Conservation (phyloP, 2,888 invertebrate genomes). For the Temnothorax unifasciatus region DNA sequence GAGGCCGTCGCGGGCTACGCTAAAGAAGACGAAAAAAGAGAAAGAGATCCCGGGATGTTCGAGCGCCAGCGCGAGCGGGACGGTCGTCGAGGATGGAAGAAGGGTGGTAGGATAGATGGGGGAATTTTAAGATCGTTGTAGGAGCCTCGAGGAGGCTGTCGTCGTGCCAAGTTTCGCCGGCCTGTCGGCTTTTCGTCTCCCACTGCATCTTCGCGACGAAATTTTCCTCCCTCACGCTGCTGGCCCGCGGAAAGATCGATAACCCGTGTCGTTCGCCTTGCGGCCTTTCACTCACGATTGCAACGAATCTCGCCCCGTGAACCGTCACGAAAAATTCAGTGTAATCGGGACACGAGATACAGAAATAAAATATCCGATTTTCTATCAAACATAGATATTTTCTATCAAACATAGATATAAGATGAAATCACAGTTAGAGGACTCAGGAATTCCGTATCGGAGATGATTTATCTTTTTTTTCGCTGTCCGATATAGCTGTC, state of each 20-base stretch:
- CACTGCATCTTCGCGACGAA: conserved; percentile 63
- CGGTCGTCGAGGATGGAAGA: not conserved
- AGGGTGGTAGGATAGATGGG: conserved; percentile 12
- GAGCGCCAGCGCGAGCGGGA: conserved; percentile 42
- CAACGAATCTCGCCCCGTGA: conserved; percentile 63
- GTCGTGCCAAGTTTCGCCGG: conserved; percentile 57
- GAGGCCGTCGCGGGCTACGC: conserved; percentile 13
- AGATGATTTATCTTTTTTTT: not conserved
- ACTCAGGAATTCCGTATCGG: not conserved
- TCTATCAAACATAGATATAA: conserved; percentile 4
- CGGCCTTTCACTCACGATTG: conserved; percentile 63
- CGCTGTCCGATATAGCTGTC: not conserved
- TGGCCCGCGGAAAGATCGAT: conserved; percentile 68
- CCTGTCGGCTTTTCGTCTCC: conserved; percentile 56
- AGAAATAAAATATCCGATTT: not conserved
- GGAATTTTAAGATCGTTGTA: conserved; percentile 48
- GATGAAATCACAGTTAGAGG: not conserved
- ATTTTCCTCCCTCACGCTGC: conserved; percentile 58
- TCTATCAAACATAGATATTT: not conserved
- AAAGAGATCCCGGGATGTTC: conserved; percentile 1
- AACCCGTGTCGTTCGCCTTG: conserved; percentile 65
- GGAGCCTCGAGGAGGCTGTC: conserved; percentile 43
- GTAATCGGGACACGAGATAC: not conserved
- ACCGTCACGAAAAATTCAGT: conserved; percentile 2
- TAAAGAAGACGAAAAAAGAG: conserved; percentile 26